Evolutionary conservation across 2,113 vertebrate genomes (phyloP).

Genomic region (Eretmochelys imbricata): DNA sequence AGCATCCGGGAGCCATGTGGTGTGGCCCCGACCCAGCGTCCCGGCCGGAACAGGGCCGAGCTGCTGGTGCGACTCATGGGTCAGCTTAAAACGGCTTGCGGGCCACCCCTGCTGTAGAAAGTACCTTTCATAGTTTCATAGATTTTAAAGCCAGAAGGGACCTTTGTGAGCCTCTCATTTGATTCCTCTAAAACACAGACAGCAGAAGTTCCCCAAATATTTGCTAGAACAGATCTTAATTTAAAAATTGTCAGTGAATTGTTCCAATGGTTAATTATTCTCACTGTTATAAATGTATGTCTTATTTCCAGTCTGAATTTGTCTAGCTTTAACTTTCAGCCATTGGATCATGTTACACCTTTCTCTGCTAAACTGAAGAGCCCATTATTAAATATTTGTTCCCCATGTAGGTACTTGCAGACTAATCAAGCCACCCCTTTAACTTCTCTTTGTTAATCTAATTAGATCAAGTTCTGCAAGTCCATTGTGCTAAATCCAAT

Average conservation of each 20-base stretch:
- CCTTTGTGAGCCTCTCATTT: not conserved
- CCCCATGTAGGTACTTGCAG: not conserved
- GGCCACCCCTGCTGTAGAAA: not conserved
- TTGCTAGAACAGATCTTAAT: not conserved
- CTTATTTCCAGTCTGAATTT: too few species aligned
- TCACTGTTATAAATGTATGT: not conserved
- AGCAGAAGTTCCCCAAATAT: not conserved
- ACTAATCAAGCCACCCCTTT: not conserved
- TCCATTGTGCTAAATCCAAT: not conserved
- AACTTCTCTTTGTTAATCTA: not conserved
- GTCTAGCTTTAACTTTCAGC: not conserved
- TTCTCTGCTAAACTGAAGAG: not conserved
- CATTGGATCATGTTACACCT: not conserved
- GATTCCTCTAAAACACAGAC: not conserved
- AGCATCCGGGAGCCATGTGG: too few species aligned
- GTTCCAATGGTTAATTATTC: not conserved
- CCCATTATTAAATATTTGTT: not conserved
- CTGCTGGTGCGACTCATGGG: too few species aligned
- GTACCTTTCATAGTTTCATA: slow-evolving; percentile 37
- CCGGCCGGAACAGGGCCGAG: too few species aligned
- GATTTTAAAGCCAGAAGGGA: not conserved
- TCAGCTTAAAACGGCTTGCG: too few species aligned
- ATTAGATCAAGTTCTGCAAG: not conserved
- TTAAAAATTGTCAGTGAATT: not conserved
- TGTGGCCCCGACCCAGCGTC: too few species aligned